Base-by-base conservation (phyloP, 2,797 vertebrate species). In the Gobionotothen gibberifrons region DNA sequence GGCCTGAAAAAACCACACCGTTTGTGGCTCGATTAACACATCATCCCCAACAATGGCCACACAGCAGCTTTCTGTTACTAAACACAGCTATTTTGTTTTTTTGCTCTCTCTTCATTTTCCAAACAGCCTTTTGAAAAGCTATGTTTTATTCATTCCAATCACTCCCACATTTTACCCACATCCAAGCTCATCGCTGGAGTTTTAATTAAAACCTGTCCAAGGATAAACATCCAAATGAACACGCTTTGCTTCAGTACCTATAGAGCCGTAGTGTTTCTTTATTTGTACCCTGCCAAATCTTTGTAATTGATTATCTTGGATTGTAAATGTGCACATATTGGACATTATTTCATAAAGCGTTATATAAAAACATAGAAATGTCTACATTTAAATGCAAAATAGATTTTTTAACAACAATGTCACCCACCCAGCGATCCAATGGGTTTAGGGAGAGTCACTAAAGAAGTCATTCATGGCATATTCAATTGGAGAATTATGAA, bases 11-110 rank as follows among this genome's bases (percentile, higher is more conserved):
- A 91, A 92, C 83, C 89, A 88, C 87, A 87, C 87, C 83, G 93
- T 91, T 90, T 90, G 89, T 89, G 89, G 84, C 89, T 91, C 86
- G 85, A 94, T 94, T 94, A 95, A 94, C 93, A 94, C 93, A 92
- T 91, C 90, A 92, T 86, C 83, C 90, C 84, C 88, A 85, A 93
- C 92, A 93, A 93, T 89, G 79, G 88, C 89, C 90, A 88, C 91
- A 85, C 92, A 93, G 91, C 87, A 89, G 91, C 92, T 84, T 93
- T 90, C 80, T 85, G 85, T 93, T 93, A 88, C 92, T 88, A 91
- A 93, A 91, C 83, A 78, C 71, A 36, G 59, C 74, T 80, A 74
- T 74, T 57, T 64, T 55, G 22, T 36, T 39, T 2, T 32, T 48
- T 17, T 22, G 2, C 43, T 21, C 36, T 26, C 43, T 46, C 62